Conservation (phyloP, 2,888 invertebrate genomes). For the Eumacrocentrus americanus region DNA sequence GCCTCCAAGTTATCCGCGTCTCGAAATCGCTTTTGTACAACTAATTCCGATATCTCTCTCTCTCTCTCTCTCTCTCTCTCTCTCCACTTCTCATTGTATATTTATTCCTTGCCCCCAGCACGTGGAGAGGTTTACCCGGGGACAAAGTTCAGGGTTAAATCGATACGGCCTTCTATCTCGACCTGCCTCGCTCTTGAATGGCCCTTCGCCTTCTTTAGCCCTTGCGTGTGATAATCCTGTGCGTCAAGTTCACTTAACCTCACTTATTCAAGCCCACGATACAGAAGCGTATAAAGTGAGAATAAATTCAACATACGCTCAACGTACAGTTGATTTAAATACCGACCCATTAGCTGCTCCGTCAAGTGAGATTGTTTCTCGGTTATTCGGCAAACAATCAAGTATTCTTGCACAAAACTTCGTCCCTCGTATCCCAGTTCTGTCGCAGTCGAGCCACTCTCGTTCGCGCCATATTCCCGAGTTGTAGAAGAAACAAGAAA, state of each 20-base stretch:
- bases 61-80: constrained; percentile 21
- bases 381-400: no score
- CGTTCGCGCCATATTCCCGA: no score
- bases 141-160: constrained; percentile 59
- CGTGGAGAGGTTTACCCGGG: constrained; percentile 33
- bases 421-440: no score
- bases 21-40: constrained; percentile 11
- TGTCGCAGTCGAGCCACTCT: no score
- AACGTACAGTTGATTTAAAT: no score
- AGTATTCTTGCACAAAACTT: no score
- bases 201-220: constrained; percentile 7
- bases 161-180: constrained; percentile 54
- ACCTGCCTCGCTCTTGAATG: constrained; percentile 27
- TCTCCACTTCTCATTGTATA: constrained; percentile 28
- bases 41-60: constrained; percentile 1
- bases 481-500: no score
- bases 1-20: constrained; percentile 4
- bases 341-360: no score
- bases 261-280: no score
- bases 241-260: constrained; percentile 1
- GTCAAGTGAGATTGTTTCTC: no score
- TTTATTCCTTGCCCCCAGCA: constrained; percentile 37
- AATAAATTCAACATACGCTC: no score
- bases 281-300: no score
- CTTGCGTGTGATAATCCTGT: constrained; percentile 11